Evolutionary conservation across 2,797 vertebrate genomes (phyloP).

Genomic region (Gallinago stenura): DNA sequence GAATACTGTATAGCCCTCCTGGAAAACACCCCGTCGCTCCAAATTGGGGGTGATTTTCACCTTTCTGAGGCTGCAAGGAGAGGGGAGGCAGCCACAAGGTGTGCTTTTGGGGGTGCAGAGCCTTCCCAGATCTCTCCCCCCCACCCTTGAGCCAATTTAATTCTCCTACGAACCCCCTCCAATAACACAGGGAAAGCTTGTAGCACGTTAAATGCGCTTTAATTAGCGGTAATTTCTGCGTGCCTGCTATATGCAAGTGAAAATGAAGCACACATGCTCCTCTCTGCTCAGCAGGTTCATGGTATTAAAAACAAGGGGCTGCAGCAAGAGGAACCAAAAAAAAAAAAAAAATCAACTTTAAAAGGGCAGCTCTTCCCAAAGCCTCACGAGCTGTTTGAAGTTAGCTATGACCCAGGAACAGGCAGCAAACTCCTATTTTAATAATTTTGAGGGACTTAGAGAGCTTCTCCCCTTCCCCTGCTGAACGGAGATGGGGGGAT

Average conservation of each 20-base stretch:
- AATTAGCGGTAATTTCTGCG: background rate
- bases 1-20: accelerated
- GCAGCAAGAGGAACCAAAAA: background rate
- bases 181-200: background rate
- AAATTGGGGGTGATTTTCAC: background rate
- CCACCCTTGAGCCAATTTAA: background rate
- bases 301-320: background rate
- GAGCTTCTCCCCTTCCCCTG: background rate
- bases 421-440: background rate
- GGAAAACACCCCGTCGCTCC: background rate
- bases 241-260: background rate
- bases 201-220: background rate
- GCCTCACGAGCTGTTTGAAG: background rate
- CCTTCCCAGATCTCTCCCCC: background rate
- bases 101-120: background rate
- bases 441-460: background rate
- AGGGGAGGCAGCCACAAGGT: background rate
- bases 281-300: background rate
- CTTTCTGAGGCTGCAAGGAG: background rate
- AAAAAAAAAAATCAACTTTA: background rate
- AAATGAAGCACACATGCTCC: background rate
- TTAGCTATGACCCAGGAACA: background rate
- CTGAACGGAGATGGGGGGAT: background rate
- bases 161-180: background rate
- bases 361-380: background rate